These are phyloP conservation scores for Latrodectus geometricus DNA, from an alignment of 1,140 invertebrate genomes.

Conservation along the genomic window DNA sequence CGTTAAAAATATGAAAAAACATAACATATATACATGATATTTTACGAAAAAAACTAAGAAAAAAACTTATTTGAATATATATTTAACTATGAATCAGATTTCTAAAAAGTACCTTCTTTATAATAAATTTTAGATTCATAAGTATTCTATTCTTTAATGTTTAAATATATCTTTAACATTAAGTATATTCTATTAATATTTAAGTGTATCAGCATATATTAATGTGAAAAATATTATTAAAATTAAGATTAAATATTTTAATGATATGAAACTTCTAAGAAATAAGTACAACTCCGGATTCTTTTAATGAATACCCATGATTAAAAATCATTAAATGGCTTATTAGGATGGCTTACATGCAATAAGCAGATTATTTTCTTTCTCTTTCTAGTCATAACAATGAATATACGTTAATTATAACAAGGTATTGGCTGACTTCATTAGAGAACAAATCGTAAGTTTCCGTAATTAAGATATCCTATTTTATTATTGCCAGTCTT, in stretches of 20 bases:
- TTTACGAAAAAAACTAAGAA: no score
- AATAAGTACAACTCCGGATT: not conserved
- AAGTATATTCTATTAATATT: no score
- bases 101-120: no score
- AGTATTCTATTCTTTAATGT: no score
- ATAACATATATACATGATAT: no score
- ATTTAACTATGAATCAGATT: no score
- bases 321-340: not conserved
- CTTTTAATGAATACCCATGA: not conserved
- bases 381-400: not conserved
- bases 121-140: no score
- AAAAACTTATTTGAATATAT: no score
- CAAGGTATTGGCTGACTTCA: not conserved
- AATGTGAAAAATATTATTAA: no score
- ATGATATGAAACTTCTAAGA: not conserved
- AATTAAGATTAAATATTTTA: not conserved
- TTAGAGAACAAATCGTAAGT: conserved; percentile 3
- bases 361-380: not conserved
- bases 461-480: conserved; percentile 8
- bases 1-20: no score
- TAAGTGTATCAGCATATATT: no score
- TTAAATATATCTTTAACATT: no score
- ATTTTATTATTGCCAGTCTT: not conserved
- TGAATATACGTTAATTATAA: not conserved
- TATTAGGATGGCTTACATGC: not conserved